Base-by-base conservation (phyloP, 2,113 vertebrate genomes). In the Aleadryas rufinucha region DNA sequence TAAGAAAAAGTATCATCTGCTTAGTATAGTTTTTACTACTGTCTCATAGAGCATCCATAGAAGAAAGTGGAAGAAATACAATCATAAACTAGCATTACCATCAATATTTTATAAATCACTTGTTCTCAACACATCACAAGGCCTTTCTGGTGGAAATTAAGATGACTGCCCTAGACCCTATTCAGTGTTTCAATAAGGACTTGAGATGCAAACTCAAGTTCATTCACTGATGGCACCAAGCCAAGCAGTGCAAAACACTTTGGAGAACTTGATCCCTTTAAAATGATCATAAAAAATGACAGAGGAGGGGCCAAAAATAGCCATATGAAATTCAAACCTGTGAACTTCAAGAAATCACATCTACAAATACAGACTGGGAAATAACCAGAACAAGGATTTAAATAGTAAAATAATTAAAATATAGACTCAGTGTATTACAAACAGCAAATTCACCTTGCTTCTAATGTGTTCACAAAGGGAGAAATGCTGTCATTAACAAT, bases 261-360 rank as follows among this genome's bases (percentile, higher is more conserved):
- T 17, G 37, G 42, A 64, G 63, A 89, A 59, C 30, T 64, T 0
- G 0, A 72, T 64, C 30, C 30, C 16, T 17, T 56, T 54, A 56
- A 79, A 95, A 80, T 11, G 2, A 72, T 39, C 1, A 41, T 7
- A 28, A 80, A 53, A 91, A 45, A 70, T 61, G 20, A 74, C 7
- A 33, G 39, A 7, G 3, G 4, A 2, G 3, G 6, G 4, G 13
- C 4, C 20, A 83, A 76, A 72, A 80, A 44, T 0, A 74, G 37
- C 31, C 61, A 74, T 8, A 35, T 11, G 44, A 69, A 72, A 60
- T 30, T 86, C 39, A 86, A 80, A 87, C 42, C 17, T 45, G 44
- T 68, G 44, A 89, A 64, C 53, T 47, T 69, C 6, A 10, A 91
- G 49, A 72, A 89, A 60, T 47, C 33, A 65, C 22, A 84, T 22